Evolutionary conservation across 2,888 invertebrate species (phyloP), one percentile per base, ranked within the genome.

Genomic region (Aspidapion aeneum): DNA sequence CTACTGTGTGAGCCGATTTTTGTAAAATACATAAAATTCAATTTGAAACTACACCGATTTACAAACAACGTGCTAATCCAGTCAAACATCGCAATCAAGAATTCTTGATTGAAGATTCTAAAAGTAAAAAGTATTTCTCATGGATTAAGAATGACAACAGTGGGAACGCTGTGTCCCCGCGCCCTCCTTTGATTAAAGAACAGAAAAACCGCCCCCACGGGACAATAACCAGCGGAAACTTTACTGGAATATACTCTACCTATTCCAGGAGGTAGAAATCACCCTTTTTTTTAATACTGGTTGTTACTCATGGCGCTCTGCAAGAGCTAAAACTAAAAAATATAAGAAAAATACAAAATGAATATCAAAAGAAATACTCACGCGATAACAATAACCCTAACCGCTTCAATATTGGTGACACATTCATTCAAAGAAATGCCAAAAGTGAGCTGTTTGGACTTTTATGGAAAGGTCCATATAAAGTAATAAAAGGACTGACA

Each of bases 41-140:
- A 35, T 35, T 35, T 35, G 35, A 35, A 35, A 35, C 35, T 35
- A 35, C 57, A 22, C 50, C 49, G 1, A 35, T 55, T 19, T 60
- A 55, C 21, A 52, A 60, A 18, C 60, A 60, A 55, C 60, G 48
- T 9, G 22, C 21, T 0, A 60, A 60, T 63, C 52, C 65, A 50
- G 21, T 64, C 18, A 55, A 65, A 63, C 9, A 61, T 57, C 9
- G 68, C 52, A 61, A 58, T 69, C 22, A 68, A 69, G 60, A 70
- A 71, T 2, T 69, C 60, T 19, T 72, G 61, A 52, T 69, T n/a
- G n/a, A n/a, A n/a, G n/a, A n/a, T n/a, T n/a, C n/a, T n/a, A 70
- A 68, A 58, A 48, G n/a, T 16, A 18, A 16, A 57, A 58, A 48
- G n/a, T 35, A 17, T 21, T 57, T n/a, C n/a, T 59, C 5, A 19